Percentiles rank a stretch among this genome's conserved stretches.
Evolutionary conservation across 92 coral and sea anemone species (phyloP).

Genomic region (Siderastrea radians): DNA sequence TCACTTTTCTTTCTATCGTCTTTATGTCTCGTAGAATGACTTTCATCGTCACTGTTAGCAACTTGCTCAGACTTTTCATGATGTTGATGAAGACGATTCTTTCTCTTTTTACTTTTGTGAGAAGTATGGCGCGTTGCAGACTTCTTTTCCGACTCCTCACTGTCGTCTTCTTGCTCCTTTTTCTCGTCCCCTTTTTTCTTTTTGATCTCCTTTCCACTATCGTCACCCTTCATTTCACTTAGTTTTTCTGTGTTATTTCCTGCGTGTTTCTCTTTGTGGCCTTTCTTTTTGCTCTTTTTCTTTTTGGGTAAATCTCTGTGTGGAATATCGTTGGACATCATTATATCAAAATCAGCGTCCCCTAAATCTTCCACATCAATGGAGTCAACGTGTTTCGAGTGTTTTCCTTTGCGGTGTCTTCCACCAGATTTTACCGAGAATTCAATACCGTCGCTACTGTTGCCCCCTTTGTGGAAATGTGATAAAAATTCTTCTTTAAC

Average conservation of each 20-base stretch:
- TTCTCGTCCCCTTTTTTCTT: slow-evolving; percentile 38
- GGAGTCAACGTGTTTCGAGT: slow-evolving; percentile 28
- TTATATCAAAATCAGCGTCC: slow-evolving; percentile 91
- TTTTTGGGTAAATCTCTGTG: slow-evolving; percentile 62
- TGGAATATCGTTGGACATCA: slow-evolving; percentile 92
- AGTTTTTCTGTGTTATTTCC: not conserved
- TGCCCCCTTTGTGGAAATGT: slow-evolving; percentile 52
- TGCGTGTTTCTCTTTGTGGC: not conserved
- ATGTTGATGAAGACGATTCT: slow-evolving; percentile 13
- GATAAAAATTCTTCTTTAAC: slow-evolving; percentile 17
- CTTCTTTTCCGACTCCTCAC: slow-evolving; percentile 13
- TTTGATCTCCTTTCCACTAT: slow-evolving; percentile 4
- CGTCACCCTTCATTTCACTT: slow-evolving; percentile 1
- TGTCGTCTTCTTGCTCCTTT: slow-evolving; percentile 39
- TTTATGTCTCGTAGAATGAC: not conserved
- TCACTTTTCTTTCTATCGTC: not conserved
- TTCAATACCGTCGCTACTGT: slow-evolving; percentile 45
- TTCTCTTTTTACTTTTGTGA: not conserved
- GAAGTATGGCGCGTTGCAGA: not conserved
- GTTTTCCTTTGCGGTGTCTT: slow-evolving; percentile 35
- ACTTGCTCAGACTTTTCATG: not conserved
- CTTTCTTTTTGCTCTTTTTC: not conserved
- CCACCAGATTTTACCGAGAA: slow-evolving; percentile 56
- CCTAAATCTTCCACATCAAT: slow-evolving; percentile 84
- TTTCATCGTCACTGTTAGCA: slow-evolving; percentile 1